Conservation (phyloP, 2,113 vertebrate species). For the Brachypteracias leptosomus region DNA sequence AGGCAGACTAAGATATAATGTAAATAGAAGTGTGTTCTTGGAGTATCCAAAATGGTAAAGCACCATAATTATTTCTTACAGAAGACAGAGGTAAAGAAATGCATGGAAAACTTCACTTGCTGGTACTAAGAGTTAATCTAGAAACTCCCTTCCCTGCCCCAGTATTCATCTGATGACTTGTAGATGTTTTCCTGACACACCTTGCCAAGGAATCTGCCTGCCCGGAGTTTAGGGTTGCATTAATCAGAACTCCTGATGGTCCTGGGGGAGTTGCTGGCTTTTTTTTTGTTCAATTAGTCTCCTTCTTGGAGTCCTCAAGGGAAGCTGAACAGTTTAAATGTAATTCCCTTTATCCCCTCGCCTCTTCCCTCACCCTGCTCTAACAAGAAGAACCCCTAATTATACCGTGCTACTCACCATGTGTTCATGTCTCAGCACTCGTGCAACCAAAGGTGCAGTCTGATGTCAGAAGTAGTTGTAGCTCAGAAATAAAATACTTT, state of each 20-base stretch:
- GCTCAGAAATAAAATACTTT: not conserved
- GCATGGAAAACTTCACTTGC: not conserved
- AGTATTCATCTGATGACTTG: not conserved
- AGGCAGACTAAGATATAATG: not conserved
- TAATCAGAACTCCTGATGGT: not conserved
- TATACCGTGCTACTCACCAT: not conserved
- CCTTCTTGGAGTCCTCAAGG: not conserved
- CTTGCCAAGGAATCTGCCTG: slow-evolving; percentile 46
- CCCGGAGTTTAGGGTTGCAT: not conserved
- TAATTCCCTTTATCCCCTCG: not conserved
- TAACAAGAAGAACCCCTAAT: not conserved
- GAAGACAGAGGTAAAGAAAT: not conserved
- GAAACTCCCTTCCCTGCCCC: not conserved
- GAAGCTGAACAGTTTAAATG: not conserved
- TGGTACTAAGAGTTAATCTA: not conserved
- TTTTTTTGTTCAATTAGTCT: not conserved
- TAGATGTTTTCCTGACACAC: slow-evolving; percentile 34
- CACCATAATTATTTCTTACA: not conserved
- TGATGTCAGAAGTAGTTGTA: not conserved
- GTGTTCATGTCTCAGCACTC: not conserved
- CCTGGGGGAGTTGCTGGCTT: not conserved
- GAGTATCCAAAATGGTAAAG: not conserved
- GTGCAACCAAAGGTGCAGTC: not conserved
- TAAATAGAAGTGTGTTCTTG: not conserved
- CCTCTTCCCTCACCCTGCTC: not conserved